Conservation (phyloP, 2,113 vertebrate genomes). For the Fukomys damarensis region DNA sequence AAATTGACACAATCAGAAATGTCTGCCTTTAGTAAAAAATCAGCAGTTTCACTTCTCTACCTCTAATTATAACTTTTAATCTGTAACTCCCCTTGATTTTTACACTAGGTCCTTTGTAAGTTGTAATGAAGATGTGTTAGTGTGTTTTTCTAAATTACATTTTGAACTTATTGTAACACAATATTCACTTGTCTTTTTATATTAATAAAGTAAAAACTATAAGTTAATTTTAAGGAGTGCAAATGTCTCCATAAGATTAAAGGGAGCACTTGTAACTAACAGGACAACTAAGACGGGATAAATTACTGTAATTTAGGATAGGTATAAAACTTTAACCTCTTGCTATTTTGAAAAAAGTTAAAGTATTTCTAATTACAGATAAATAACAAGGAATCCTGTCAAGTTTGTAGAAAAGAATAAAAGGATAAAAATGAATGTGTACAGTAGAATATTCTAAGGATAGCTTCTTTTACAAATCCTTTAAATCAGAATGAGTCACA, state of each 20-base stretch:
- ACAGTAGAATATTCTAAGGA: neutral
- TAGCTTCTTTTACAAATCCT: neutral
- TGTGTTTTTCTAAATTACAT: neutral
- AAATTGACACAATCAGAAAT: neutral
- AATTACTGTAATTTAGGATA: neutral
- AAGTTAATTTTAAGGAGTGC: neutral
- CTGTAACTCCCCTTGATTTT: neutral
- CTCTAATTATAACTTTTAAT: neutral
- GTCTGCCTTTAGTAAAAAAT: conserved; percentile 14
- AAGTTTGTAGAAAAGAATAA: neutral
- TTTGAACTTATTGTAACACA: neutral
- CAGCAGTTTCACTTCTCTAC: neutral
- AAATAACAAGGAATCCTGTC: neutral
- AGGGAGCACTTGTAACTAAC: neutral
- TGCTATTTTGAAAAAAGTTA: neutral
- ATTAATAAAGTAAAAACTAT: neutral
- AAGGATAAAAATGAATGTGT: neutral
- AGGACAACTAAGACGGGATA: neutral
- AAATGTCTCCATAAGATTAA: neutral
- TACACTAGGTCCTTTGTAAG: neutral
- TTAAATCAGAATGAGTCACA: neutral
- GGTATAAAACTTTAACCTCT: neutral
- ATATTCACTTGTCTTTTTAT: neutral
- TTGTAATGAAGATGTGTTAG: neutral
- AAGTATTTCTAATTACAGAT: neutral